Base-by-base conservation (phyloP, 1,140 invertebrate genomes). In the Acromyrmex charruanus region DNA sequence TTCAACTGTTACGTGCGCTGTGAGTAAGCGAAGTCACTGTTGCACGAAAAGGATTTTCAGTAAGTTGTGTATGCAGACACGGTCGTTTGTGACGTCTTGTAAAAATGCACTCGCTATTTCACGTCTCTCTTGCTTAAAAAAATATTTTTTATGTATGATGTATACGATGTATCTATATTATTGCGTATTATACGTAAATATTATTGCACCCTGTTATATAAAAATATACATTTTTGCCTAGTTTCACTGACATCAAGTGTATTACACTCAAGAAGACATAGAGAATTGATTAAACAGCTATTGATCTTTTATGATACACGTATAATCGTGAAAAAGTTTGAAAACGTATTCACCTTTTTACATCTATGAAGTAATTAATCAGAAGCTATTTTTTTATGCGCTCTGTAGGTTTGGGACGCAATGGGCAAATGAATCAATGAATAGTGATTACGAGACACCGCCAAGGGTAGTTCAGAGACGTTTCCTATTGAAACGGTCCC, bases 391-490 rank as follows among this genome's bases (percentile, higher is more conserved):
- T 77, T 49, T 49, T 63, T 2, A 63, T 21, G 74, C 55, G 66
- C 25, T 18, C 14, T 39, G 69, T 66, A 58, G 25, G 14, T 16
- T 35, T 21, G 10, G 9, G 59, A 5, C 5, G 66, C 66, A 69
- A 49, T 69, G 16, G 0, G 12, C 3, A 85, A 69, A 21, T 25
- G 39, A 49, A 65, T 63, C 63, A 88, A 87, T 87, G 55, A 88
- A 75, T 44, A 55, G 44, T 81, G 51, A 87, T 87, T 87, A 81
- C 31, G 58, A 82, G 58, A 28, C 12, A 39, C 7, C 35, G 35
- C 6, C 35, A 39, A 39, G 7, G 6, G 35, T 58, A 14, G 12
- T 39, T 35, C n/a, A 68, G 72, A 39, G 18, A 58, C 51, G 14
- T 74, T 25, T 77, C 86, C 55, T 44, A 72, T 82, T 68, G 51